Conservation (phyloP, 1,140 invertebrate genomes). For the Caenorhabditis briggsae region DNA sequence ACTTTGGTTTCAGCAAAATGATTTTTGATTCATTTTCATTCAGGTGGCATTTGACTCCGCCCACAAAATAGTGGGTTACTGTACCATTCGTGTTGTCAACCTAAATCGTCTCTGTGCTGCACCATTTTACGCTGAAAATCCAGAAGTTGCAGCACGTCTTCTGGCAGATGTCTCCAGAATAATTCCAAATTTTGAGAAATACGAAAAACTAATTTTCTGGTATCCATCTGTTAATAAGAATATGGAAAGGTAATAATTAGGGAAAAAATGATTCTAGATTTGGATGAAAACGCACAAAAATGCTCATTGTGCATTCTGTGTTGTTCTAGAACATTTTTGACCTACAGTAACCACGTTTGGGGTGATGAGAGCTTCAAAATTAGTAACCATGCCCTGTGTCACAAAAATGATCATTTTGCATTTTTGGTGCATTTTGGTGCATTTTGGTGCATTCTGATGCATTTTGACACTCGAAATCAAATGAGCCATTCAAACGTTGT, state of each 20-base stretch:
- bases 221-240: not conserved
- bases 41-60: not conserved
- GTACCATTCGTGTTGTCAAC: constrained; percentile 3
- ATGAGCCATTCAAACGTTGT: too few species aligned
- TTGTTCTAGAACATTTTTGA: too few species aligned
- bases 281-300: too few species aligned
- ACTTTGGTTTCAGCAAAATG: not conserved
- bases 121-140: constrained; percentile 6
- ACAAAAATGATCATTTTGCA: not conserved
- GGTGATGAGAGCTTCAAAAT: too few species aligned
- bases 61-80: constrained; percentile 11
- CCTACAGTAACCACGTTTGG: too few species aligned
- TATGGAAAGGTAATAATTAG: not conserved
- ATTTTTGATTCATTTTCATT: not conserved
- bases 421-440: not conserved
- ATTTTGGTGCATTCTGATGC: not conserved
- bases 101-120: not conserved
- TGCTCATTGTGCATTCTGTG: too few species aligned
- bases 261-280: too few species aligned
- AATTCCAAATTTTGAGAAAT: not conserved
- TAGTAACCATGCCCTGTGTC: too few species aligned
- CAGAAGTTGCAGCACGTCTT: not conserved
- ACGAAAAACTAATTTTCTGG: not conserved
- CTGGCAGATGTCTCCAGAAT: not conserved
- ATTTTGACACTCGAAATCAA: too few species aligned